These are phyloP conservation scores for Chaetorhynchus papuensis DNA, from an alignment of 2,113 vertebrate genomes.

Conservation along the genomic window DNA sequence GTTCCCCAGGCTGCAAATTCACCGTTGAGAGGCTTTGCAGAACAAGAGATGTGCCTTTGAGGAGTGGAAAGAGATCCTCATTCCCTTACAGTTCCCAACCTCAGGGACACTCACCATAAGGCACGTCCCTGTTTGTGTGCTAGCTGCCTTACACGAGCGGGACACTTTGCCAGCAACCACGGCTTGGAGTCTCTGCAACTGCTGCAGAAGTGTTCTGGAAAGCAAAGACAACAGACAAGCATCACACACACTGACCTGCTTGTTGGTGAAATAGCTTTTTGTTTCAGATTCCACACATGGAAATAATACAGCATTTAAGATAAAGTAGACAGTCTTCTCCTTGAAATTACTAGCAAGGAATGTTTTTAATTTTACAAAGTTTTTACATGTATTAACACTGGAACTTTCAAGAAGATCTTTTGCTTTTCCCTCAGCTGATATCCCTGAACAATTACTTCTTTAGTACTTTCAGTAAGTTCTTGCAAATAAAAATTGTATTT, in stretches of 20 bases:
- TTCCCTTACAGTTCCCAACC: not conserved
- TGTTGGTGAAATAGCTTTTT: not conserved
- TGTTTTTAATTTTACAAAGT: not conserved
- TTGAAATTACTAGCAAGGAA: not conserved
- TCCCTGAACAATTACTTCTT: not conserved
- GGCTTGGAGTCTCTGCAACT: constrained; percentile 92
- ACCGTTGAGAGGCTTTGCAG: not conserved
- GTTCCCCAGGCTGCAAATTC: not conserved
- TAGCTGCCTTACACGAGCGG: constrained; percentile 85
- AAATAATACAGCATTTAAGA: not conserved
- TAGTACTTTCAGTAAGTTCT: not conserved
- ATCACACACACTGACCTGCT: not conserved
- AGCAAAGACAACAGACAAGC: not conserved
- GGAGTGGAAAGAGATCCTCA: not conserved
- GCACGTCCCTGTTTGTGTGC: constrained; percentile 95
- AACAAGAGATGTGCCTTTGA: not conserved
- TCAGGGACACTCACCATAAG: constrained; percentile 83
- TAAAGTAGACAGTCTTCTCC: not conserved
- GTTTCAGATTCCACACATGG: not conserved
- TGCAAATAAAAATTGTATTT: not conserved
- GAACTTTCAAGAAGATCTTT: not conserved
- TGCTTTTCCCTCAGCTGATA: not conserved
- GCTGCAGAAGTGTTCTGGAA: constrained; percentile 91
- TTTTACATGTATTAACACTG: not conserved
- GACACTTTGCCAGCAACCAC: constrained; percentile 90